A percentile compares a stretch with the other conserved stretches of the same genome.
These are phyloP conservation scores for fruit fly (Drosophila melanogaster) DNA, from an alignment of 1,140 invertebrate genomes.

Conservation along the genomic window Release_6_plus_ISO1_MT NT_037436.4:13379001-13379500, in stretches of 20 bases:
- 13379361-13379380: constrained; percentile 1
- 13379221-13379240: too few relatives aligned
- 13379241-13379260: too few relatives aligned
- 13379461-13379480: constrained; percentile 6
- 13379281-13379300: constrained; percentile 21
- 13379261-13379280: constrained; percentile 33
- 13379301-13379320: constrained; percentile 11
- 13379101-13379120: constrained; percentile 13
- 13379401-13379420: not conserved
- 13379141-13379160: constrained; percentile 61
- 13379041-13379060: constrained; percentile 54
- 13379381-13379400: not conserved
- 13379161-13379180: constrained; percentile 78
- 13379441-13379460: constrained; percentile 19
- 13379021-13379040: constrained; percentile 65
- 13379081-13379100: not conserved
- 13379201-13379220: too few relatives aligned
- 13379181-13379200: constrained; percentile 2
- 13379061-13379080: not conserved
- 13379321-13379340: constrained; percentile 3
- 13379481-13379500: constrained; percentile 55
- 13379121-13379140: constrained; percentile 49
- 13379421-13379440: constrained; percentile 19
- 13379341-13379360: constrained; percentile 16
- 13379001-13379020: constrained; percentile 61